Evolutionary conservation across 2,888 invertebrate species (phyloP).

Genomic region (Lamellibrachia satsuma): DNA sequence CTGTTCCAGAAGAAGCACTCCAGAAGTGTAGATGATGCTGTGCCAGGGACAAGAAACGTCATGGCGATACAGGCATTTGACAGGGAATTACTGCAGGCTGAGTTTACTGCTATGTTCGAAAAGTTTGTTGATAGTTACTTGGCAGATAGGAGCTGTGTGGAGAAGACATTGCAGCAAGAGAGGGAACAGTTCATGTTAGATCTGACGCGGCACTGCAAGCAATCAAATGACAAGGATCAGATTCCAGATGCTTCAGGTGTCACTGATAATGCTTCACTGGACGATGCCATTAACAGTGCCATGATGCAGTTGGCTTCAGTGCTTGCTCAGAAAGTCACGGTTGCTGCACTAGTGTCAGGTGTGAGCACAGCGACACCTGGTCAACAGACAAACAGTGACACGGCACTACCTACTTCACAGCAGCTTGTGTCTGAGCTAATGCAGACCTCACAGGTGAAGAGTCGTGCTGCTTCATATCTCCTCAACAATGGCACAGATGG

Average conservation of each 20-base stretch:
- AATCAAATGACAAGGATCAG: not conserved
- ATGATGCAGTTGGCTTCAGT: conserved; percentile 66
- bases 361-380: conserved; percentile 34
- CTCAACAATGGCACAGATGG: conserved; percentile 27
- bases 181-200: not conserved
- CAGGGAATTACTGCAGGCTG: not conserved
- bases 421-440: not conserved
- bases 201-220: not conserved
- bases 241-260: not conserved
- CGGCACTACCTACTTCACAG: not conserved
- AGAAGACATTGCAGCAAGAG: not conserved
- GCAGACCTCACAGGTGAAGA: not conserved
- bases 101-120: not conserved
- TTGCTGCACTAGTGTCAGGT: conserved; percentile 56
- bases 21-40: not conserved
- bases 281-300: not conserved
- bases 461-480: conserved; percentile 28
- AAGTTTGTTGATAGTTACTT: not conserved
- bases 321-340: conserved; percentile 77
- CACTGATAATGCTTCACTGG: not conserved
- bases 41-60: not conserved
- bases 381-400: not conserved
- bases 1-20: not conserved
- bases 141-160: not conserved
- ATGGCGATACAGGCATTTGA: not conserved